Base-by-base conservation (phyloP, 2,888 invertebrate genomes). In the Gisinianus flammeolus region DNA sequence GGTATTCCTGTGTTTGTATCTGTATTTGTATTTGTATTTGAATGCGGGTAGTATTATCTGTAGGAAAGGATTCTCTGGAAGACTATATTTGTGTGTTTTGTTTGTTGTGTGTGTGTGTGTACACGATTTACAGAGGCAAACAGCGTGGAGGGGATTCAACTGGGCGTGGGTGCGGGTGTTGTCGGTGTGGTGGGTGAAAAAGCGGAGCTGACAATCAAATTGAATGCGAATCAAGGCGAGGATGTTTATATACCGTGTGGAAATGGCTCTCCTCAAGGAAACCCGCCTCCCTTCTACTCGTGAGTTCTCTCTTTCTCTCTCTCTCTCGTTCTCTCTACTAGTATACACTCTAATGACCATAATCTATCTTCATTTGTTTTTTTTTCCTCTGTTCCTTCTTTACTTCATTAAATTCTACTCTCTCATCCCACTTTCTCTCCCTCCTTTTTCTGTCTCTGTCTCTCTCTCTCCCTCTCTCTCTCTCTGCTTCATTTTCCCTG, bases 281-380 rank as follows among this genome's bases (percentile, higher is more conserved):
- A 93, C 4, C 92, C 93, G 79, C 93, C 94, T 78, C 93, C 94
- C 78, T 91, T 90, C 80, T 93, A 93, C 88, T 91, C 92, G 92
- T 92, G 86, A 89, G 88, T 86, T 68, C 28, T 33, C 2, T n/a
- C 22, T 24, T 58, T 58, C 56, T n/a, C 8, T n/a, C 44, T 44
- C 19, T 44, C 44, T 44, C 44, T 6, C 5, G 35, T 44, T 44
- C 6, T 44, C 12, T 2, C 12, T 44, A 16, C 44, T 44, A 35
- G 35, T 8, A 35, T 35, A 35, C 35, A 64, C 73, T 28, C 31
- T 68, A 68, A 68, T 76, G 44, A 68, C 31, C 35, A 35, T 66
- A 66, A 75, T 75, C 67, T 66, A 68, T 69, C 79, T 16, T 78
- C 26, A 35, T 68, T 79, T 70, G 66, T 71, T 52, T 52, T 44